Evolutionary conservation across 1,140 invertebrate species (phyloP), one percentile per base, ranked within the genome.

Genomic region (Hestina assimilis): DNA sequence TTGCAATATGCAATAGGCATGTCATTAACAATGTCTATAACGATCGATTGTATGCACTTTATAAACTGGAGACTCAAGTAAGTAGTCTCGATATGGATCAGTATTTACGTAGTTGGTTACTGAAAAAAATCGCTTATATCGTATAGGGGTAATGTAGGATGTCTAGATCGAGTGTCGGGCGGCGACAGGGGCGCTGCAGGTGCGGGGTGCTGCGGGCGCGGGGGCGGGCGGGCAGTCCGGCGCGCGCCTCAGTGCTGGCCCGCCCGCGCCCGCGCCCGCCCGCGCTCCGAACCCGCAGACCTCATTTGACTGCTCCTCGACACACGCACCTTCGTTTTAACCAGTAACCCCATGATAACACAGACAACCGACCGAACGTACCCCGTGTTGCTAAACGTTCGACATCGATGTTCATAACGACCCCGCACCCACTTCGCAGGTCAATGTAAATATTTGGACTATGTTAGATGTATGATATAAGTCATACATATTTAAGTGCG

Each of bases 201-300:
- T 68, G 72, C 75, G 72, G 79, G 75, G 63, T 66, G 53, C 56
- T 64, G 40, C 72, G 46, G 51, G 72, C 66, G 71, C 70, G 72
- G 76, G 72, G 77, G 72, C 68, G 69, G 57, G 63, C 70, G 62
- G n/a, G 74, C 63, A 71, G 69, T 42, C 72, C 77, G 78, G 77
- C 70, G 78, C 75, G 81, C 75, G 81, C 78, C 66, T 83, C 82
- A 84, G 83, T 79, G 77, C 75, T 63, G 75, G 72, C 70, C 79
- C 75, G 77, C 74, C 74, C 79, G 74, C 77, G 71, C 78, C 83
- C 81, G 74, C 78, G 79, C 72, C 72, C 79, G 69, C 75, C 74
- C 61, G 67, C 67, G 60, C 66, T 50, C 80, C 66, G 64, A 78
- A 68, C 73, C 66, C 69, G 68, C 72, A 63, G 56, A 65, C 79